A percentile compares a stretch with the other conserved stretches of the same genome.
Conservation (phyloP, 2,888 invertebrate genomes). For the Amphipyra berbera region DNA sequence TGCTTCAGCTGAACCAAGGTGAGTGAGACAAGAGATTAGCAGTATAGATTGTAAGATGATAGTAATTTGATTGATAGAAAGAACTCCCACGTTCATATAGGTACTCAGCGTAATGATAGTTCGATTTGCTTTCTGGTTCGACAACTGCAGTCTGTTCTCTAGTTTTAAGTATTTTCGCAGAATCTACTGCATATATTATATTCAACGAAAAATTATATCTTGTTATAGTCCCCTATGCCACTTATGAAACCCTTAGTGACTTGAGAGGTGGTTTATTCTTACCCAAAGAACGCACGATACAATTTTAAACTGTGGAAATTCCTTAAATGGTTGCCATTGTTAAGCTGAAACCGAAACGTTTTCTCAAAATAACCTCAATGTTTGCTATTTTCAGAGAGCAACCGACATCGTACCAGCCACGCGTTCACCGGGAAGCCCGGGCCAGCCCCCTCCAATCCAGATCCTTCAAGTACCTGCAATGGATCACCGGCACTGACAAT, state of each 20-base stretch:
- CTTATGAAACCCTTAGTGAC: too few species aligned
- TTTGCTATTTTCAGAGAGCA: conserved; percentile 83
- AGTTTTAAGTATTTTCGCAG: too few species aligned
- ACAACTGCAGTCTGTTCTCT: too few species aligned
- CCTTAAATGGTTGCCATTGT: conserved; percentile 25
- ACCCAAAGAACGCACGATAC: neutral
- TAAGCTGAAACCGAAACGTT: conserved; percentile 27
- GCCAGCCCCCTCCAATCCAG: conserved; percentile 87
- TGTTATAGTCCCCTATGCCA: too few species aligned
- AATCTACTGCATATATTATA: too few species aligned
- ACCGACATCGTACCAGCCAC: conserved; percentile 75
- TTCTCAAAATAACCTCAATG: conserved; percentile 37
- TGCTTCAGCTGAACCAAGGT: conserved; percentile 87
- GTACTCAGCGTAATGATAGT: too few species aligned
- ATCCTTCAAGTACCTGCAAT: conserved; percentile 88
- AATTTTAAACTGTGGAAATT: conserved; percentile 6
- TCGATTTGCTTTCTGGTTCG: too few species aligned
- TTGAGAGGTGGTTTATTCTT: too few species aligned
- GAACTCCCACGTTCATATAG: too few species aligned
- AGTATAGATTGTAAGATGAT: too few species aligned
- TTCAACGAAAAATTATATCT: too few species aligned
- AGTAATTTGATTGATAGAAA: too few species aligned
- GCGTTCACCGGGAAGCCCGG: conserved; percentile 75
- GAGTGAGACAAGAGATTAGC: neutral
- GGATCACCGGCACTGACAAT: conserved; percentile 89